Evolutionary conservation across 2,797 vertebrate species (phyloP), one percentile per base, ranked within the genome.

Genomic region (Bryconaethiops microstoma): DNA sequence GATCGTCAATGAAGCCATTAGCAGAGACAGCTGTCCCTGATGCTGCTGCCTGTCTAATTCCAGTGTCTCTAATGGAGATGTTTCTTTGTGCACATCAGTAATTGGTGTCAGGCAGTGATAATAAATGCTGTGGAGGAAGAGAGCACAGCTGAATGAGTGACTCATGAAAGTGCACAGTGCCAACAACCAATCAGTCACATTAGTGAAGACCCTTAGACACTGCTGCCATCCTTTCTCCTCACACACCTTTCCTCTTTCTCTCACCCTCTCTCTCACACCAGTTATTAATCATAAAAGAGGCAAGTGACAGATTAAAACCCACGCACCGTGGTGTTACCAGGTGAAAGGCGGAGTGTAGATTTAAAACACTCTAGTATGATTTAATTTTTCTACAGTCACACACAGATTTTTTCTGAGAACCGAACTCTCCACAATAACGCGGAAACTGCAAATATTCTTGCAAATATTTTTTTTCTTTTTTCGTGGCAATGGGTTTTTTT

Each of bases 81-180:
- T 64, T 73, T 78, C 57, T 78, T 55, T 71, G 59, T 59, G 52
- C n/a, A 59, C 5, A 72, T 71, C 50, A n/a, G 70, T 72, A 54
- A 55, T 57, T 57, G 55, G 52, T 14, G 55, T 59, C 21, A 62
- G 19, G 39, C 67, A 48, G 57, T 50, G 40, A 63, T 40, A 14
- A 67, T 35, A 74, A 19, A 50, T 8, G 35, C 21, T 57, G 8
- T n/a, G 9, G 70, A 73, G 50, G 6, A 57, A 73, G 50, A 71
- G 23, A 68, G 50, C 48, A 42, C 50, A 19, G 40, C 39, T 68
- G 65, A 68, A 68, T 1, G 21, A 55, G 48, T 52, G 45, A 52
- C 69, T 71, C 69, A 29, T 54, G 70, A 72, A 57, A 17, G 10
- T 73, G 29, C 16, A n/a, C 40, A 5, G 25, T 55, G 25, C 48